Evolutionary conservation across 1,140 invertebrate species (phyloP).

Genomic region (Mizuhopecten yessoensis): DNA sequence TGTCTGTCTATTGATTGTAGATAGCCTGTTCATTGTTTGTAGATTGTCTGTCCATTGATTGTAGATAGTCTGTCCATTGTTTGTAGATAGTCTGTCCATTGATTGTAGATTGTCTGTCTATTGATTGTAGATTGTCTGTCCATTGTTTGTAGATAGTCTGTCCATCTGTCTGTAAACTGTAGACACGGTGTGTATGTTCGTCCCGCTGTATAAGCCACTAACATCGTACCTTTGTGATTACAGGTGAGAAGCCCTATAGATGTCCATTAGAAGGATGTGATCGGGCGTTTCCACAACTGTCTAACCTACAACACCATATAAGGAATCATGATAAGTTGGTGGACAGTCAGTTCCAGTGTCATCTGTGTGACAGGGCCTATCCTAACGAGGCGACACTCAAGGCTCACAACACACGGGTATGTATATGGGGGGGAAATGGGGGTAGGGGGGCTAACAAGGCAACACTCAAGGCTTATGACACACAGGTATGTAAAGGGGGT

Average conservation of each 20-base stretch:
- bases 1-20: too few relatives aligned
- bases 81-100: too few relatives aligned
- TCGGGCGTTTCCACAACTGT: slow-evolving; percentile 97
- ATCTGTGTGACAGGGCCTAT: slow-evolving; percentile 98
- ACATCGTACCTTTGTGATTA: slow-evolving; percentile 81
- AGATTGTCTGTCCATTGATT: too few relatives aligned
- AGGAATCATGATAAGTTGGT: slow-evolving; percentile 98
- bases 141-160: too few relatives aligned
- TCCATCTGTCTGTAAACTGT: too few relatives aligned
- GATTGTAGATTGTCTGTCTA: too few relatives aligned
- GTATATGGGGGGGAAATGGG: slow-evolving; percentile 72
- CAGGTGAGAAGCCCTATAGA: slow-evolving; percentile 98
- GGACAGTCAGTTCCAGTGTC: slow-evolving; percentile 88
- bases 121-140: too few relatives aligned
- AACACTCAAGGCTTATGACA: slow-evolving; percentile 95
- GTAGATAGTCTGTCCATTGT: too few relatives aligned
- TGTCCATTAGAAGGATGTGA: slow-evolving; percentile 98
- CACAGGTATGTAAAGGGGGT: slow-evolving; percentile 92
- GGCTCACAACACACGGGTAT: slow-evolving; percentile 98
- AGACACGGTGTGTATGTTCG: too few relatives aligned
- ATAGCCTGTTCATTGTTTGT: too few relatives aligned
- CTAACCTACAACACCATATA: slow-evolving; percentile 98
- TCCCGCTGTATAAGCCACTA: too few relatives aligned
- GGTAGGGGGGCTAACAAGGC: slow-evolving; percentile 92
- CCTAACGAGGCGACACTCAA: slow-evolving; percentile 96